A percentile compares a stretch with the other conserved stretches of the same genome.
Conservation (phyloP, 2,888 invertebrate species). For the Druceiella hillmani region DNA sequence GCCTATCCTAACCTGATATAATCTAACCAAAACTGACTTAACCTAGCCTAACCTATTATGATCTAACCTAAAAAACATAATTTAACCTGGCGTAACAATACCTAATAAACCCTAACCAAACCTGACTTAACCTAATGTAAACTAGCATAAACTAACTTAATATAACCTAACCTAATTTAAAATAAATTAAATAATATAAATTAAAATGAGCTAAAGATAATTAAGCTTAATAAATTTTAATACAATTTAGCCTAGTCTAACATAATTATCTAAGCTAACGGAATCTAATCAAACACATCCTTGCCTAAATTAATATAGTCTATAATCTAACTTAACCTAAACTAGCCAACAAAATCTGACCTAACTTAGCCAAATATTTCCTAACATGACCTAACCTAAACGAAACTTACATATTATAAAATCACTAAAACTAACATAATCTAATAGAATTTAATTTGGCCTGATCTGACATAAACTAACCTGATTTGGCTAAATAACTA, state of each 20-base stretch:
- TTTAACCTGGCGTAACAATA: constrained; percentile 1
- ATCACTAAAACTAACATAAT: constrained; percentile 1
- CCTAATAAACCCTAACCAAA: constrained; percentile 2
- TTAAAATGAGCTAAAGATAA: background rate
- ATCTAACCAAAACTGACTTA: constrained; percentile 8
- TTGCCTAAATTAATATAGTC: constrained; percentile 1
- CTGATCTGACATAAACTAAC: constrained; percentile 2
- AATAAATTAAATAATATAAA: background rate
- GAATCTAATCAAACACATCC: constrained; percentile 1
- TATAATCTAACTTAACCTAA: too few relatives aligned
- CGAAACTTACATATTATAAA: constrained; percentile 1
- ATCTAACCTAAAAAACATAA: constrained; percentile 3
- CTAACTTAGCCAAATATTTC: constrained; percentile 1
- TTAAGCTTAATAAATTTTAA: background rate
- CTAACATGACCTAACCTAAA: constrained; percentile 4
- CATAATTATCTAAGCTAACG: constrained; percentile 3
- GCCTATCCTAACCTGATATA: constrained; percentile 7
- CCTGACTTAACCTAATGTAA: constrained; percentile 3
- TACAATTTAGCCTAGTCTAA: constrained; percentile 1
- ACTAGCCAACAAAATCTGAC: constrained; percentile 2
- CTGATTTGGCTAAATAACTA: background rate
- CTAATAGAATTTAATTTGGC: background rate
- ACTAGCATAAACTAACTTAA: constrained; percentile 2
- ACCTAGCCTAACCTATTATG: constrained; percentile 8
- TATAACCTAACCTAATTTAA: constrained; percentile 3